Base-by-base conservation (phyloP, 2,797 vertebrate genomes). In the Pangasius djambal region DNA sequence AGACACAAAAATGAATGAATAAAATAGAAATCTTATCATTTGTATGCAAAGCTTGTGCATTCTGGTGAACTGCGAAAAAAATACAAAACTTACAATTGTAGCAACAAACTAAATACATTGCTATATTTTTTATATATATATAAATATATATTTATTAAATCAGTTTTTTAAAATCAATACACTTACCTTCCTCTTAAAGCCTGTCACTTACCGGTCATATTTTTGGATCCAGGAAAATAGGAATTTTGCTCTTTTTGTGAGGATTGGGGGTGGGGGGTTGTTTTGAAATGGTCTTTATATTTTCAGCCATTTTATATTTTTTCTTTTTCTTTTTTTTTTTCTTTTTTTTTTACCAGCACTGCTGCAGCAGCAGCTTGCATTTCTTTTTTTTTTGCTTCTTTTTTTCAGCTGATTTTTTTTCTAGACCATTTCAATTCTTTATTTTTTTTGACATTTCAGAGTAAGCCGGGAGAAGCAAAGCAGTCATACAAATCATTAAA, bases 391-490 rank as follows among this genome's bases (percentile, higher is more conserved):
- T 65, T 95, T 93, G 92, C 88, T 86, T 86, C 93, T 93, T 84
- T 89, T 91, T 95, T 96, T 90, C 93, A 96, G 96, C 94, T 94
- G 94, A 94, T 93, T 65, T 87, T 95, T 96, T 94, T 94, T 92
- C 94, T 84, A 97, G 97, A 99, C 98, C 98, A 99, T 98, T 99
- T 97, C 97, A 98, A 96, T 96, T 97, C 97, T 98, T 99, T 99
- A 98, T 98, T 97, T 97, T 97, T 92, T 96, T 96, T 95, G 92
- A 98, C 98, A 99, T 96, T 96, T 96, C 96, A 96, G 96, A 98
- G 97, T 75, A 97, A 95, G 96, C 96, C 97, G 96, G 96, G 93
- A 97, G 94, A 97, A 97, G 97, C 97, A 97, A 98, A 98, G 97
- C 97, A 96, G 96, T 98, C 96, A 96, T 97, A 99, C 98, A 99